Conservation (phyloP, 2,888 invertebrate species). For the Syrista parreyssii region DNA sequence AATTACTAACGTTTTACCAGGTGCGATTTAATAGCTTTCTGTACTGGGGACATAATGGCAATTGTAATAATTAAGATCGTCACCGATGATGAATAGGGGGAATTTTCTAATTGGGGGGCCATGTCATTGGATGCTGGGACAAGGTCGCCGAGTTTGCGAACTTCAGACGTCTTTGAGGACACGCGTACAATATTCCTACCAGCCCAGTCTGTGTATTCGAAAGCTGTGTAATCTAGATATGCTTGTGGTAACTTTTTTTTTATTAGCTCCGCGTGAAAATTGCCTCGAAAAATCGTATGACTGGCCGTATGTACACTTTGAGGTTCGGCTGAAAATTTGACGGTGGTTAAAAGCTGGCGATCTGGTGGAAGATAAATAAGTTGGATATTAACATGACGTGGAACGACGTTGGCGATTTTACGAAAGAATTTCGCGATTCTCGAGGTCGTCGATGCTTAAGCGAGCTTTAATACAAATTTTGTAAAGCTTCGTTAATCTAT, state of each 20-base stretch:
- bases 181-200: not conserved
- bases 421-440: no score
- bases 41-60: not conserved
- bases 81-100: not conserved
- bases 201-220: not conserved
- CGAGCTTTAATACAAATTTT: no score
- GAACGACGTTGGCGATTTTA: no score
- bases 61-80: not conserved
- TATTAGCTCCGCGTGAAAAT: not conserved
- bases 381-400: no score
- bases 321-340: not conserved
- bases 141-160: not conserved
- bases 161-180: not conserved
- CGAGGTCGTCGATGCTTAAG: no score
- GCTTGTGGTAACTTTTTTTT: not conserved
- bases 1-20: conserved; percentile 19
- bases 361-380: not conserved
- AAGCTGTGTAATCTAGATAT: not conserved
- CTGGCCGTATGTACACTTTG: not conserved
- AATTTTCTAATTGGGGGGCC: not conserved
- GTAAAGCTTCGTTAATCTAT: no score
- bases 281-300: not conserved
- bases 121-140: not conserved
- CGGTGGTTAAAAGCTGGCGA: no score
- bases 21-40: conserved; percentile 8